Percentiles rank a stretch among this genome's conserved stretches.
Conservation (phyloP, 2,113 vertebrate species). For the Stomatorhinus ivindoensis region DNA sequence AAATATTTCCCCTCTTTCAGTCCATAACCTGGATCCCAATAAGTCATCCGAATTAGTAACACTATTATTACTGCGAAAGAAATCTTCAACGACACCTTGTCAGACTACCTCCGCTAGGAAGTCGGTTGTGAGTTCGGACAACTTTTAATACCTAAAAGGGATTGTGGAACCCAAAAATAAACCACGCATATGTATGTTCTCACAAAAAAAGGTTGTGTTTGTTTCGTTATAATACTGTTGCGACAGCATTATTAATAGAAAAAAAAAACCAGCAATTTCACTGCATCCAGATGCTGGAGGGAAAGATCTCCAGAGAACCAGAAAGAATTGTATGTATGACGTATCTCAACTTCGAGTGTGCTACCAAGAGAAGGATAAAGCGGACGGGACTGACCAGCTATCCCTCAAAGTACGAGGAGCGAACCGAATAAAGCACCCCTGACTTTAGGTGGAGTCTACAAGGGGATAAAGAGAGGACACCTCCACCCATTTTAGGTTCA, state of each 20-base stretch:
- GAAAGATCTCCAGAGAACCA: neutral
- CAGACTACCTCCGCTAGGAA: neutral
- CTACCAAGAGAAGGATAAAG: conserved; percentile 44
- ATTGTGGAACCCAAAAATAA: neutral
- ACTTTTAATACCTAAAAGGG: neutral
- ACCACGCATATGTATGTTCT: neutral
- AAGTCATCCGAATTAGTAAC: neutral
- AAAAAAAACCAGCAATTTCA: neutral
- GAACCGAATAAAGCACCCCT: conserved; percentile 54
- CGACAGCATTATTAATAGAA: neutral
- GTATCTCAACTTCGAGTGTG: neutral
- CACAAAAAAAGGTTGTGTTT: neutral
- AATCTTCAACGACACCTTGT: neutral
- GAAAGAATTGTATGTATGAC: conserved; percentile 24
- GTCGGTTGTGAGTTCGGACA: neutral
- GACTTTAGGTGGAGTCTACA: conserved; percentile 30
- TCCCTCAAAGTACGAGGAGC: conserved; percentile 46
- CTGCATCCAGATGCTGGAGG: neutral
- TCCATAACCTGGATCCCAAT: neutral
- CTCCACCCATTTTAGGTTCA: neutral
- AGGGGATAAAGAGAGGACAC: conserved; percentile 1
- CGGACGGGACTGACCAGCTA: conserved; percentile 47
- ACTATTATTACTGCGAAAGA: neutral
- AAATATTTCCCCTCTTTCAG: neutral
- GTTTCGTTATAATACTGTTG: neutral